phyloP scores from a whole-genome alignment of 1,140 invertebrate genomes.

The Zaprionus lachaisei region DNA sequence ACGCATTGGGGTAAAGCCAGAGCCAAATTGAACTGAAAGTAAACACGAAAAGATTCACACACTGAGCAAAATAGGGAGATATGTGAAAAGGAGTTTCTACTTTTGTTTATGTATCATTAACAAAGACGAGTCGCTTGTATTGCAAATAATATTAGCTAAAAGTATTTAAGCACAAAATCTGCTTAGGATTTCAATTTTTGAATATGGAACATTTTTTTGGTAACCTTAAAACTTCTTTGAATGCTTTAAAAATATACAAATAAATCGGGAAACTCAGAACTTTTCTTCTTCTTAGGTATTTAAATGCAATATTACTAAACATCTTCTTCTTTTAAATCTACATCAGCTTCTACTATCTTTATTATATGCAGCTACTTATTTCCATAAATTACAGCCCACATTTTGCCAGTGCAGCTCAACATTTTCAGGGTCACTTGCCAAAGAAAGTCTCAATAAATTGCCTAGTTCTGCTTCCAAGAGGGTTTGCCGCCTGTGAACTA shows the following conservation, averaged over 20 bases:
- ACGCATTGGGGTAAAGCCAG: constrained; percentile 30
- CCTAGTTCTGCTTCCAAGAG: constrained; percentile 8
- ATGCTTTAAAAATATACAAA: not conserved
- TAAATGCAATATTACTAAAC: not conserved
- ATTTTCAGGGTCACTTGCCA: constrained; percentile 40
- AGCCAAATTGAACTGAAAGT: constrained; percentile 53
- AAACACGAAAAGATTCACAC: constrained; percentile 26
- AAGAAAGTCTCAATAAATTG: constrained; percentile 22
- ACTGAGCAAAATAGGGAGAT: not conserved
- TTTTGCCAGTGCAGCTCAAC: not conserved
- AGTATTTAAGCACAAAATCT: too few species aligned
- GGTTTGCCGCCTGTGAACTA: constrained; percentile 32
- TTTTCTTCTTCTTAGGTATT: not conserved
- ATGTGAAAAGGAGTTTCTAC: not conserved
- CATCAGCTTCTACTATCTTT: not conserved
- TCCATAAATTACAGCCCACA: not conserved
- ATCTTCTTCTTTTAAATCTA: not conserved
- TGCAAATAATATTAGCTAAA: too few species aligned
- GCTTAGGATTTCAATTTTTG: too few species aligned
- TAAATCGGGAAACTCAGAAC: not conserved
- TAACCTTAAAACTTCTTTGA: not conserved
- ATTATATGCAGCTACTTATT: not conserved
- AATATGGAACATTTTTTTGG: not conserved
- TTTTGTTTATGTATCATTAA: not conserved
- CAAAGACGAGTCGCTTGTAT: not conserved